Conservation (phyloP, 1,140 invertebrate genomes). For the Drosophila kanapiae region DNA sequence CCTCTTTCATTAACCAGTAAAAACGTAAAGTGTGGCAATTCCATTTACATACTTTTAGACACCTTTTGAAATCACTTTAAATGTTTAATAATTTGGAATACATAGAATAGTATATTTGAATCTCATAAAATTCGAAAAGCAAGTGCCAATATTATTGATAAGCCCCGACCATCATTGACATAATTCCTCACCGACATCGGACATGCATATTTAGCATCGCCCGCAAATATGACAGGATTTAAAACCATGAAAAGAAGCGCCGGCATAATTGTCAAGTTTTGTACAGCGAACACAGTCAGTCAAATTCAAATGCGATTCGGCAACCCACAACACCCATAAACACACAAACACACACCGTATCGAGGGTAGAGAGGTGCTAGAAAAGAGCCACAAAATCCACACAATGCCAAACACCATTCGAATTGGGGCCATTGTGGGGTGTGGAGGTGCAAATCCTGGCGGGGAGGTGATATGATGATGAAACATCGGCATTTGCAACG, state of each 20-base stretch:
- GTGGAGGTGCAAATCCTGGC: background rate
- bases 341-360: background rate
- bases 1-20: background rate
- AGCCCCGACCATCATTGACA: constrained; percentile 27
- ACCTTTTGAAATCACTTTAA: background rate
- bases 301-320: constrained; percentile 61
- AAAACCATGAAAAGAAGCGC: constrained; percentile 54
- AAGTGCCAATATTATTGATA: constrained; percentile 4
- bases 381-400: constrained; percentile 70
- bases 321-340: constrained; percentile 32
- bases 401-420: constrained; percentile 66
- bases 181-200: constrained; percentile 18
- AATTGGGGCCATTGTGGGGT: constrained; percentile 1
- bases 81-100: background rate
- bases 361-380: constrained; percentile 17
- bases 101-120: background rate
- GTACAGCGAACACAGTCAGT: constrained; percentile 35
- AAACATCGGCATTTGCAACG: constrained; percentile 58
- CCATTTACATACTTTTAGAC: too few relatives aligned
- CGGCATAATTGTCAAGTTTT: constrained; percentile 66
- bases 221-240: constrained; percentile 62
- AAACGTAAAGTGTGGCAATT: too few relatives aligned
- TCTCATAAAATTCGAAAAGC: too few relatives aligned
- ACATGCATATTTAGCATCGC: constrained; percentile 35
- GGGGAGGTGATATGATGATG: constrained; percentile 39